Percentiles rank a stretch among this genome's conserved stretches.
These are phyloP conservation scores for Trematomus loennbergii DNA, from an alignment of 2,113 vertebrate genomes.

Conservation along the genomic window DNA sequence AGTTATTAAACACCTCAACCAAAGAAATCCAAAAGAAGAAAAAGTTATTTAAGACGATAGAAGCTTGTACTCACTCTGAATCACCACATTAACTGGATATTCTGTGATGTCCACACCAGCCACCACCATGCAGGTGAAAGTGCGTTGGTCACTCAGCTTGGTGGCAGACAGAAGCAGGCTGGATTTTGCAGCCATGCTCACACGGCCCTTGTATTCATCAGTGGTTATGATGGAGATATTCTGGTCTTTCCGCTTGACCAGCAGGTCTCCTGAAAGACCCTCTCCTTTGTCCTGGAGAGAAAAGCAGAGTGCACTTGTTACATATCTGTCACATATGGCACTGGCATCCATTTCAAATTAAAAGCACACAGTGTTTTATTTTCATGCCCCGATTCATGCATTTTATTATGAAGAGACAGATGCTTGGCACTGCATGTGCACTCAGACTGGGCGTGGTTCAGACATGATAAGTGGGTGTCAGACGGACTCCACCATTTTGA, in stretches of 20 bases:
- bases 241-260: slow-evolving; percentile 55
- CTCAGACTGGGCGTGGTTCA: slow-evolving; percentile 73
- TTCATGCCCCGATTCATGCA: slow-evolving; percentile 1
- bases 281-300: slow-evolving; percentile 69
- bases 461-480: slow-evolving; percentile 68
- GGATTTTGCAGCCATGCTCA: slow-evolving; percentile 88
- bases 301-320: slow-evolving; percentile 32
- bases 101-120: slow-evolving; percentile 83
- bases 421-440: slow-evolving; percentile 53
- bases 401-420: slow-evolving; percentile 51
- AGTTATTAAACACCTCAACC: neutral
- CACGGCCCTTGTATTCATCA: slow-evolving; percentile 88
- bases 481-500: slow-evolving; percentile 45
- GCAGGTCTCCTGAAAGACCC: slow-evolving; percentile 63
- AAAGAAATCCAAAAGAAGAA: neutral
- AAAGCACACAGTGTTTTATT: slow-evolving; percentile 24
- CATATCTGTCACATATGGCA: slow-evolving; percentile 16
- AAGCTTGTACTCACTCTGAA: slow-evolving; percentile 91
- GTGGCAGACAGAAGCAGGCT: slow-evolving; percentile 88
- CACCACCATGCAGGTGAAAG: slow-evolving; percentile 93
- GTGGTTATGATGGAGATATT: slow-evolving; percentile 73
- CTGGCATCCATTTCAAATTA: slow-evolving; percentile 31
- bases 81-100: slow-evolving; percentile 84
- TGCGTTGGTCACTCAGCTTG: slow-evolving; percentile 89
- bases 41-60: neutral